Evolutionary conservation across 2,888 invertebrate genomes (phyloP), one percentile per base, ranked within the genome.

Genomic region (Dryobota labecula): DNA sequence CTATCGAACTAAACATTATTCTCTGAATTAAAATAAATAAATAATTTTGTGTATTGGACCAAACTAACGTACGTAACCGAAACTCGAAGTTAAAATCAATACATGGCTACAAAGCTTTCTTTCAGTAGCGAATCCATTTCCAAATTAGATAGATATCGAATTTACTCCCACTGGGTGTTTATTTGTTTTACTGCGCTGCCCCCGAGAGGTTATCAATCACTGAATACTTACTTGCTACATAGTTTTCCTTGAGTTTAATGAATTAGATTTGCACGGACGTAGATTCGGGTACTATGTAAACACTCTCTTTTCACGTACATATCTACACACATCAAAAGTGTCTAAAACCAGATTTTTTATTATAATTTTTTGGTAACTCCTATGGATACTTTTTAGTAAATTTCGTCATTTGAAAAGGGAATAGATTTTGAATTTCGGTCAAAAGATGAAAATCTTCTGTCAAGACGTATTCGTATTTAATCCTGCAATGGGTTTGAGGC

Each of bases 181-280:
- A 76, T 80, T 84, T 85, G 82, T 84, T 85, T 86, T 73, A 76
- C 78, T 79, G 80, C 68, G 62, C 73, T 79, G 67, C 84, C 81
- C 81, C 13, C 54, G 79, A 79, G 84, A 84, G 74, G 76, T 84
- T 86, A 90, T 91, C 90, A 88, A 91, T 91, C 91, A 90, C 86
- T 76, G 72, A 78, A 83, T 78, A 70, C 70, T 61, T 70, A 63
- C 58, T 82, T 68, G 45, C n/a, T 72, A 66, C 57, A 71, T 53
- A 72, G 68, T 77, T 73, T 71, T 41, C 62, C 45, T 74, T 57
- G 51, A 57, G 67, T 61, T 69, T 70, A 71, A 77, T 77, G 20
- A 69, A 76, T 73, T 70, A 79, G 45, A 38, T 78, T 65, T 47
- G 15, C 30, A 68, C 18, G 24, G 11, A 27, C 20, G 11, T 27